phyloP scores from a whole-genome alignment of 2,888 invertebrate species.

The Norana najaformis region DNA sequence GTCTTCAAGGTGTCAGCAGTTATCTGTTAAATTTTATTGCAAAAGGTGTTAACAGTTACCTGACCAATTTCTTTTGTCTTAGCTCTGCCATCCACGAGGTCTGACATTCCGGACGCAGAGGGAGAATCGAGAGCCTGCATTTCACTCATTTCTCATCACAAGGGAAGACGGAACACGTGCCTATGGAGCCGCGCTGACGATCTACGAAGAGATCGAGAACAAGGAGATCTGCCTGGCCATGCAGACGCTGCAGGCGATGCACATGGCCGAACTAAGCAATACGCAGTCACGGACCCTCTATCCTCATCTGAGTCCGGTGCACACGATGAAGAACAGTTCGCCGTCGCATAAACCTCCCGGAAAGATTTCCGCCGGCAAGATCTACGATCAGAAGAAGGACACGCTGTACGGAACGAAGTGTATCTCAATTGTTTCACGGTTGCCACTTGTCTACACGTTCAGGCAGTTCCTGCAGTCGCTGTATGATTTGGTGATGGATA shows the following conservation, averaged over 20 bases:
- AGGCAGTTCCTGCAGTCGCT: conserved; percentile 54
- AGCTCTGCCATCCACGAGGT: conserved; percentile 94
- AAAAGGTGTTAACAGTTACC: too few relatives aligned
- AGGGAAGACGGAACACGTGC: conserved; percentile 92
- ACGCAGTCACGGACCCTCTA: conserved; percentile 47
- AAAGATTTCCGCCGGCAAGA: conserved; percentile 20
- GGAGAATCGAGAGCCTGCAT: conserved; percentile 79
- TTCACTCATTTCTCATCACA: conserved; percentile 96
- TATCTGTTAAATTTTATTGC: too few relatives aligned
- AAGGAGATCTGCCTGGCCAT: conserved; percentile 90
- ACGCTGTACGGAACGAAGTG: conserved; percentile 92
- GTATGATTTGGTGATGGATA: conserved; percentile 48
- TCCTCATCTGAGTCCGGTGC: conserved; percentile 25
- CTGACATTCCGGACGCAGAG: conserved; percentile 92
- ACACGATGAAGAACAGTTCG: neutral
- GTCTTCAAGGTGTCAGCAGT: too few relatives aligned
- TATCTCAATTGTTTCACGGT: conserved; percentile 87
- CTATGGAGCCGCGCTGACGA: conserved; percentile 91
- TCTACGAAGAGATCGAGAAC: conserved; percentile 93
- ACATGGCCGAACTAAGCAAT: conserved; percentile 56
- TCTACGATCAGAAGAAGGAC: conserved; percentile 89
- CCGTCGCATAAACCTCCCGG: neutral
- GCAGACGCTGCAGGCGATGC: conserved; percentile 83
- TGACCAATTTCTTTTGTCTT: conserved; percentile 56
- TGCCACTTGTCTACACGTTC: conserved; percentile 71